phyloP scores from a whole-genome alignment of 2,797 vertebrate species.

The Anisognathus igniventris region DNA sequence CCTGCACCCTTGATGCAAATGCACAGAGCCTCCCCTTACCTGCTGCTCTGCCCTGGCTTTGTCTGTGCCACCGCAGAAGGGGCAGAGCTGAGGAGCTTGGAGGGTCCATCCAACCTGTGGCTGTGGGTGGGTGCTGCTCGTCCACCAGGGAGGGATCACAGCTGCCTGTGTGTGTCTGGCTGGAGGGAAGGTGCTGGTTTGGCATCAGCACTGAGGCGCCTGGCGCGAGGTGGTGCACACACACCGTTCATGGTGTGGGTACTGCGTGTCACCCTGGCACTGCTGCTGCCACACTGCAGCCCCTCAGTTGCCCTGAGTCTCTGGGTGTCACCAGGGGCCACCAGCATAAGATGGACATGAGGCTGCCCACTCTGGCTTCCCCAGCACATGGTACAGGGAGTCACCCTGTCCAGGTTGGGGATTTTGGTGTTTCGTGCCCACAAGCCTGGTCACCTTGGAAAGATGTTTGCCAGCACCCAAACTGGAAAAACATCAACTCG shows the following conservation, averaged over 20 bases:
- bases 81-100: neutral
- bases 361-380: neutral
- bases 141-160: neutral
- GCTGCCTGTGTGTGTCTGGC: neutral
- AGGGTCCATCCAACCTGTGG: neutral
- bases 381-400: accelerated
- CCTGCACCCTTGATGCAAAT: accelerated
- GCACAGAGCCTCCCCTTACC: neutral
- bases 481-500: neutral
- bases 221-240: accelerated
- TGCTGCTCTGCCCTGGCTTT: neutral
- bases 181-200: neutral
- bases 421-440: accelerated
- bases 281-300: accelerated
- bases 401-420: accelerated
- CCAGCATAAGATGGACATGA: neutral
- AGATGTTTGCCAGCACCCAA: neutral
- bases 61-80: accelerated
- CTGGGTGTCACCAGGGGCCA: neutral
- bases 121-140: neutral
- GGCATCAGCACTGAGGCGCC: accelerated
- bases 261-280: accelerated
- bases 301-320: neutral
- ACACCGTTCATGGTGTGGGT: accelerated
- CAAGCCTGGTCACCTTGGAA: neutral